Evolutionary conservation across 2,797 vertebrate species (phyloP).

Genomic region (Eptatretus atami): DNA sequence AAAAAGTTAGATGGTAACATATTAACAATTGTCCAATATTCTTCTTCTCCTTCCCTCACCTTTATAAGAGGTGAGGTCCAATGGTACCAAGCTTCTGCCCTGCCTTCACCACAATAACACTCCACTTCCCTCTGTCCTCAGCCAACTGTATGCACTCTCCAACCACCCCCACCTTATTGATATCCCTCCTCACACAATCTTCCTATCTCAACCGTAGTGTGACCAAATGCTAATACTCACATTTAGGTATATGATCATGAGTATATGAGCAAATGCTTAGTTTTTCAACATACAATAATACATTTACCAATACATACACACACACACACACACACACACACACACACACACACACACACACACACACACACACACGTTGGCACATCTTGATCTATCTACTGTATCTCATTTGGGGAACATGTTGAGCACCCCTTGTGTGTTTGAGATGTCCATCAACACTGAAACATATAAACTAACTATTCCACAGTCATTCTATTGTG

Average conservation of each 20-base stretch:
- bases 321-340: background rate
- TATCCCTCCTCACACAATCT: background rate
- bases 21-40: background rate
- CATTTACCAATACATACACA: too few relatives aligned
- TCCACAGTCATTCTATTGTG: too few relatives aligned
- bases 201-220: background rate
- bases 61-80: background rate
- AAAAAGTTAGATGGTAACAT: background rate
- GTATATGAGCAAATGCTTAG: too few relatives aligned
- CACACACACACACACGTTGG: too few relatives aligned
- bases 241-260: too few relatives aligned
- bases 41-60: background rate
- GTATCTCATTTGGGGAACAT: too few relatives aligned
- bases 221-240: too few relatives aligned
- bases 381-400: too few relatives aligned
- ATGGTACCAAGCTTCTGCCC: background rate
- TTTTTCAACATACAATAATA: too few relatives aligned
- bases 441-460: too few relatives aligned
- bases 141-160: background rate
- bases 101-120: background rate
- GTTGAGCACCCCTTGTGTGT: too few relatives aligned
- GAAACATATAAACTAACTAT: too few relatives aligned
- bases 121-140: background rate
- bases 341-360: background rate
- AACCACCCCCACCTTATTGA: background rate